These are phyloP conservation scores for Agonopterix subpropinquella DNA, from an alignment of 2,888 invertebrate genomes.

Conservation along the genomic window DNA sequence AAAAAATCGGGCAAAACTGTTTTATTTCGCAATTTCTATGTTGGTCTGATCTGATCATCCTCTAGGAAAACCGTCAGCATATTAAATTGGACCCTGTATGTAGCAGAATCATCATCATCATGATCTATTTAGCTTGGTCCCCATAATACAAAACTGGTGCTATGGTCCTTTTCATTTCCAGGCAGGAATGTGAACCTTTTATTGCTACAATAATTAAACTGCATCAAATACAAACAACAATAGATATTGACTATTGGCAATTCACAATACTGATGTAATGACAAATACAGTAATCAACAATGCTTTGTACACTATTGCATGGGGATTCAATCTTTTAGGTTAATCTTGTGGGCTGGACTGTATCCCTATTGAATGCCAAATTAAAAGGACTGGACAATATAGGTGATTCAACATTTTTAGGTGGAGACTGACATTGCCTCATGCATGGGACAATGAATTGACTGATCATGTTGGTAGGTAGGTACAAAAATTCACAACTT, in stretches of 20 bases:
- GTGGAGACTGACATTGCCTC: conserved; percentile 36
- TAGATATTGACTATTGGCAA: conserved; percentile 23
- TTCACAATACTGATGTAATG: conserved; percentile 25
- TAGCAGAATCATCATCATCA: no score
- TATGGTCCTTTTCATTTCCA: neutral
- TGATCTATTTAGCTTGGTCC: no score
- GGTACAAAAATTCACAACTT: no score
- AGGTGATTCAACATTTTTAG: conserved; percentile 41
- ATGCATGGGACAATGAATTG: conserved; percentile 13
- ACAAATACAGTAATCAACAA: conserved; percentile 3
- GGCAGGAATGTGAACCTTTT: conserved; percentile 10
- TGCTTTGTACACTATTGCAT: neutral
- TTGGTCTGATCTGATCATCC: no score
- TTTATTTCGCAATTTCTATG: no score
- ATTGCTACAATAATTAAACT: conserved; percentile 38
- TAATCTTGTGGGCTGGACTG: conserved; percentile 4
- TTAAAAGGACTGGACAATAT: conserved; percentile 35
- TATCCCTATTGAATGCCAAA: conserved; percentile 21
- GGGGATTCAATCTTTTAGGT: neutral
- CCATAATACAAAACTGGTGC: no score
- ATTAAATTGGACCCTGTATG: no score
- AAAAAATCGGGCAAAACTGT: no score
- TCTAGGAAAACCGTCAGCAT: no score
- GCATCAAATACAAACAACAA: conserved; percentile 33
- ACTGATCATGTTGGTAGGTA: no score